phyloP scores from a whole-genome alignment of 1,140 invertebrate species.

The Pseudomyrmex gracilis region DNA sequence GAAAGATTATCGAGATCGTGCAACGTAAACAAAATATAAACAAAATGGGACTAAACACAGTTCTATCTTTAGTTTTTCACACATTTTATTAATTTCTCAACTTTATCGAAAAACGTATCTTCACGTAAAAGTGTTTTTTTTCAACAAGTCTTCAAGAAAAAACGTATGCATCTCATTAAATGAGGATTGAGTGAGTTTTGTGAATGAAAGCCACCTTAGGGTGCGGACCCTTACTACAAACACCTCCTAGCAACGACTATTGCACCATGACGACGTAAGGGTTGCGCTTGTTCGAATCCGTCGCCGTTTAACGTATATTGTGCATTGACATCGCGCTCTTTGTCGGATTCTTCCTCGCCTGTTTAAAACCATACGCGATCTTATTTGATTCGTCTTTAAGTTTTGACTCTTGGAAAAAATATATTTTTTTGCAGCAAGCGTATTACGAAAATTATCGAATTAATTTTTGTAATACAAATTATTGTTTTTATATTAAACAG shows the following conservation, averaged over 20 bases:
- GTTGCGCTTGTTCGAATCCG: slow-evolving; percentile 28
- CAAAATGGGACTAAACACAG: background rate
- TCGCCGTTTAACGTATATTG: background rate
- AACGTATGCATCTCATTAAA: background rate
- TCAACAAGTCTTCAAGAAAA: background rate
- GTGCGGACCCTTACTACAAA: slow-evolving; percentile 68
- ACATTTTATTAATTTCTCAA: background rate
- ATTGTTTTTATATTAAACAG: too few relatives aligned
- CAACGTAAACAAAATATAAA: background rate
- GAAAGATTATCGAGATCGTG: background rate
- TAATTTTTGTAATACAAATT: slow-evolving; percentile 10
- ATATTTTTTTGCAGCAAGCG: background rate
- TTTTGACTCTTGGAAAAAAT: background rate
- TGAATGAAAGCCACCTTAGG: background rate
- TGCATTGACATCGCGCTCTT: background rate
- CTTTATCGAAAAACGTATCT: background rate
- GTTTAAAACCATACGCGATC: background rate
- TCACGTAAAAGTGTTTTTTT: background rate
- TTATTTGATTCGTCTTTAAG: background rate
- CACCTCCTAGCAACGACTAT: slow-evolving; percentile 80
- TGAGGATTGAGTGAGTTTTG: slow-evolving; percentile 1
- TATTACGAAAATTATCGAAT: background rate
- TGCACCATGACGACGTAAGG: slow-evolving; percentile 64
- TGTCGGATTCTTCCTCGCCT: background rate
- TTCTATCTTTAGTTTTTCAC: background rate